phyloP scores from a whole-genome alignment of 2,797 vertebrate genomes.

The Cossypha niveicapilla region DNA sequence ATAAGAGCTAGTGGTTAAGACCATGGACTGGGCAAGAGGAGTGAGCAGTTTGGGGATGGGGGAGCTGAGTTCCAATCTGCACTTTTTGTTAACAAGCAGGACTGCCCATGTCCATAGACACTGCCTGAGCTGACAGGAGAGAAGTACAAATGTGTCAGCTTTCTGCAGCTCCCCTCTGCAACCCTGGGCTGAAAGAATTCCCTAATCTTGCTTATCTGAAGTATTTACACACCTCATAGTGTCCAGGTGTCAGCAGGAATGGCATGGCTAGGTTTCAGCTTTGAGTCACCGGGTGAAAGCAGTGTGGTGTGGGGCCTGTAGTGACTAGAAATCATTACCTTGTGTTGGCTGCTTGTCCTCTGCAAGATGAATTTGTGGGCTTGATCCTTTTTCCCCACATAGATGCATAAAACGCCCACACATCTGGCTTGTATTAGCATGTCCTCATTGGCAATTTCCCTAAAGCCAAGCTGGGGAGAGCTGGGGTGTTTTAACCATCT shows the following conservation, averaged over 20 bases:
- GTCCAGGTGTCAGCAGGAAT: neutral
- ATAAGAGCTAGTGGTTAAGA: neutral
- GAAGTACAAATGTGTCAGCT: neutral
- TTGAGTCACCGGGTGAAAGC: constrained; percentile 6
- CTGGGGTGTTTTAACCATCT: neutral
- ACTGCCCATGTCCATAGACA: neutral
- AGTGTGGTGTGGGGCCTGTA: constrained; percentile 29
- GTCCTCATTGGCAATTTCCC: neutral
- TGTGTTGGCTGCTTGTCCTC: neutral
- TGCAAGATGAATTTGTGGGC: neutral
- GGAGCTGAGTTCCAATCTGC: neutral
- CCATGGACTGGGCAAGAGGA: neutral
- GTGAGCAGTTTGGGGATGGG: neutral
- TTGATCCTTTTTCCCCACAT: neutral
- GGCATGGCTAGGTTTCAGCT: neutral
- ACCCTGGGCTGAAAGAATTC: neutral
- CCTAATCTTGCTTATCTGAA: constrained; percentile 4
- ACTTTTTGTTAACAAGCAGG: neutral
- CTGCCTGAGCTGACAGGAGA: accelerated
- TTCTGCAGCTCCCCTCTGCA: neutral
- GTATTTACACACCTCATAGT: neutral
- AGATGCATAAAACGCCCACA: neutral
- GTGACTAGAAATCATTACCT: constrained; percentile 12
- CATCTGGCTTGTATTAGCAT: constrained; percentile 16
- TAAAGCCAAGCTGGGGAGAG: neutral